These are phyloP conservation scores for Chelonus insularis DNA, from an alignment of 1,140 invertebrate species.

Conservation along the genomic window DNA sequence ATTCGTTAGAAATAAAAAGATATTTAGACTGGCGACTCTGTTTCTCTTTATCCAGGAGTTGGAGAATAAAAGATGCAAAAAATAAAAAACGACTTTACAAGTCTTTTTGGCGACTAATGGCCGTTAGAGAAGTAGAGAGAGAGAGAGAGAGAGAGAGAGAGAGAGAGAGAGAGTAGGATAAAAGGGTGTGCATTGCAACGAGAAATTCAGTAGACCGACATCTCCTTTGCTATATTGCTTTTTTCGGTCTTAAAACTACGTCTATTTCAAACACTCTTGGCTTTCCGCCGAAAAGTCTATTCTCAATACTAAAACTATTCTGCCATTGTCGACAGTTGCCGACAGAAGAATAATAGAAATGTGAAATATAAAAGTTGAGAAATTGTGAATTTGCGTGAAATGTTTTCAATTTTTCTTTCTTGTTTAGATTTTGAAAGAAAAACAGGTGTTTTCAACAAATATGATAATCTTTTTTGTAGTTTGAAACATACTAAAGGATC, in stretches of 20 bases:
- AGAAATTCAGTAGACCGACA: constrained; percentile 19
- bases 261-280: not conserved
- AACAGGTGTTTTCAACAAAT: no score
- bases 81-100: constrained; percentile 7
- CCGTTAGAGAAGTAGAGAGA: constrained; percentile 26
- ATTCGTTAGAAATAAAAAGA: no score
- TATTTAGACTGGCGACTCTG: no score
- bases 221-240: constrained; percentile 11
- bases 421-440: no score
- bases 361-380: not conserved
- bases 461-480: no score
- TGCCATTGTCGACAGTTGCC: not conserved
- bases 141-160: not conserved
- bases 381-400: not conserved
- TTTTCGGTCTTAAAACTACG: not conserved
- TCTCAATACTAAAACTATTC: constrained; percentile 7
- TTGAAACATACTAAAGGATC: no score
- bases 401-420: not conserved
- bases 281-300: not conserved
- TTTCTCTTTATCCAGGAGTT: not conserved
- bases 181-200: constrained; percentile 17
- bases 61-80: constrained; percentile 1
- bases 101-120: constrained; percentile 33
- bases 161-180: not conserved
- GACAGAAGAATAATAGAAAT: not conserved